Evolutionary conservation across 2,888 invertebrate genomes (phyloP), one percentile per base, ranked within the genome.

Genomic region (Lamellibrachia satsuma): DNA sequence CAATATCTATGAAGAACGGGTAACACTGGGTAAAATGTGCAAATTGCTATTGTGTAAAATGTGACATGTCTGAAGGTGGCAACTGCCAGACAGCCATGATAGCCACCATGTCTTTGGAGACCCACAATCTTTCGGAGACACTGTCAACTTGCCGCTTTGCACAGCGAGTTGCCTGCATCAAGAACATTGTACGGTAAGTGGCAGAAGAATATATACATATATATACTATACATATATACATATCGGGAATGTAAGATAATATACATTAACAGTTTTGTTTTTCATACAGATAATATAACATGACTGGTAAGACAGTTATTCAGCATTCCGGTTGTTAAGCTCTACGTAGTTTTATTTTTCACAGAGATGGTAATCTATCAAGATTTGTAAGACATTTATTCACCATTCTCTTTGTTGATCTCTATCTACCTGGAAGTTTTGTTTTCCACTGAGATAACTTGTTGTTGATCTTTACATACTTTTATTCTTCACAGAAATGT

Each of bases 31-130:
- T 7, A 91, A 60, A 60, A 15, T 52, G 52, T 90, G 15, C 27
- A 9, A 6, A 92, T 52, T 9, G 9, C 11, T 92, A 9, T 27
- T 52, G 52, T 7, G 0, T 11, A 52, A 3, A 60, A 15, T 90
- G 39, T 91, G 2, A 52, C 55, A 52, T 52, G 39, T 93, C 57
- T 57, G 57, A 93, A 96, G 96, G 96, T 91, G 96, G 96, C 7
- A 96, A 96, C 93, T 96, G 96, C 94, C 95, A 95, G 94, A 96
- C 96, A 55, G 95, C 95, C 92, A 96, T 96, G 96, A 95, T 96
- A 92, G 96, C 96, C 27, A 96, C 96, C 22, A 94, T 96, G 60
- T 95, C 95, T 7, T 93, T 96, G 94, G 96, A 96, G 93, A 93
- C 94, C 91, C 94, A 94, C 91, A 96, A 96, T 92, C 94, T 96